These are phyloP conservation scores for Prolemur simus DNA, from an alignment of 2,113 vertebrate genomes.

Conservation along the genomic window DNA sequence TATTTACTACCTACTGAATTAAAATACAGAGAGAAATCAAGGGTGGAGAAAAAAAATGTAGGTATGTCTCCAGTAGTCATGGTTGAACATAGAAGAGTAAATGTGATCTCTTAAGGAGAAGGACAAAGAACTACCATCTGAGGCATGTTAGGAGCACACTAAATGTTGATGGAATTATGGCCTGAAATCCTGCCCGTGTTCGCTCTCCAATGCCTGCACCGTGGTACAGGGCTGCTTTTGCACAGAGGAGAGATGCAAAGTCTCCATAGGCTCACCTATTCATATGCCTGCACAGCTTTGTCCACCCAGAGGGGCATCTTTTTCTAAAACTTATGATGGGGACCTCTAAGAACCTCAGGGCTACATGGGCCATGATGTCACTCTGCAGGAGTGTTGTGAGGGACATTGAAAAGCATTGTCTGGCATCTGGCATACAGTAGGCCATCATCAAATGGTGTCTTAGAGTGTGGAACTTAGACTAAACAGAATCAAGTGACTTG, in stretches of 20 bases:
- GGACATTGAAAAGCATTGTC: background rate
- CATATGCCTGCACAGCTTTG: background rate
- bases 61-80: background rate
- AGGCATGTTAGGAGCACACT: background rate
- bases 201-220: no score
- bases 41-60: background rate
- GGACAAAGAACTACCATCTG: background rate
- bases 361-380: no score
- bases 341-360: background rate
- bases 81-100: background rate
- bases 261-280: background rate
- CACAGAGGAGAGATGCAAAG: background rate
- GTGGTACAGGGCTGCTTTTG: background rate
- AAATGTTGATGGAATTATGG: background rate
- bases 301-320: background rate
- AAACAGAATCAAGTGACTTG: background rate
- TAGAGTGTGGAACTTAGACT: background rate
- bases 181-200: background rate
- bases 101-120: background rate
- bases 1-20: conserved; percentile 13
- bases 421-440: background rate
- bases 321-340: background rate
- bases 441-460: background rate
- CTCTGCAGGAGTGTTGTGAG: background rate
- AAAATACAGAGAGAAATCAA: background rate